A percentile compares a stretch with the other conserved stretches of the same genome.
These are phyloP conservation scores for Alviniconcha strummeri DNA, from an alignment of 2,888 invertebrate species.

Conservation along the genomic window DNA sequence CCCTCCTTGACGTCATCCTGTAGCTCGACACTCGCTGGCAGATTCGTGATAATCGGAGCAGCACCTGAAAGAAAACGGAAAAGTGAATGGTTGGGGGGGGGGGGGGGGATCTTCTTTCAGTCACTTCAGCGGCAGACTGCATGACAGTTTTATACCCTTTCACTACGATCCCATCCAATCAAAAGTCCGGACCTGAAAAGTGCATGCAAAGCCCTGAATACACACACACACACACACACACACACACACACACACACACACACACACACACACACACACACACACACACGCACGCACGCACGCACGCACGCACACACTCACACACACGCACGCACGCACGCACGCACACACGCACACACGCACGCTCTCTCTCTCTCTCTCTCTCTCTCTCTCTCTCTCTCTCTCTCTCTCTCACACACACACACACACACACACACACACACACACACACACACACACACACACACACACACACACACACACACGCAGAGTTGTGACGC, in stretches of 20 bases:
- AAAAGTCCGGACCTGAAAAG: too few relatives aligned
- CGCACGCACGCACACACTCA: too few relatives aligned
- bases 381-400: neutral
- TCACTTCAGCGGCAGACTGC: too few relatives aligned
- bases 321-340: neutral
- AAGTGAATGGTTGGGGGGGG: too few relatives aligned
- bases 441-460: neutral
- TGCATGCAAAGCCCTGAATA: too few relatives aligned
- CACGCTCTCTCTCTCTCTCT: neutral
- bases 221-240: neutral
- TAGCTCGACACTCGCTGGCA: neutral
- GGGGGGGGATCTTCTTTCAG: too few relatives aligned
- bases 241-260: neutral
- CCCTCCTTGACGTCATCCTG: neutral
- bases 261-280: neutral
- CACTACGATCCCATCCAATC: too few relatives aligned
- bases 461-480: neutral
- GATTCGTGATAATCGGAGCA: conserved; percentile 9
- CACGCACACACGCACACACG: neutral
- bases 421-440: neutral
- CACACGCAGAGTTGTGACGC: neutral
- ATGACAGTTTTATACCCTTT: too few relatives aligned
- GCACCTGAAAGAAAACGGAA: neutral
- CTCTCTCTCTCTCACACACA: neutral
- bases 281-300: too few relatives aligned